A percentile compares a stretch with the other conserved stretches of the same genome.
Evolutionary conservation across 30 jellyfish, hydroid and myxozoan genomes (phyloP).

Genomic region (Pelagia noctiluca): DNA sequence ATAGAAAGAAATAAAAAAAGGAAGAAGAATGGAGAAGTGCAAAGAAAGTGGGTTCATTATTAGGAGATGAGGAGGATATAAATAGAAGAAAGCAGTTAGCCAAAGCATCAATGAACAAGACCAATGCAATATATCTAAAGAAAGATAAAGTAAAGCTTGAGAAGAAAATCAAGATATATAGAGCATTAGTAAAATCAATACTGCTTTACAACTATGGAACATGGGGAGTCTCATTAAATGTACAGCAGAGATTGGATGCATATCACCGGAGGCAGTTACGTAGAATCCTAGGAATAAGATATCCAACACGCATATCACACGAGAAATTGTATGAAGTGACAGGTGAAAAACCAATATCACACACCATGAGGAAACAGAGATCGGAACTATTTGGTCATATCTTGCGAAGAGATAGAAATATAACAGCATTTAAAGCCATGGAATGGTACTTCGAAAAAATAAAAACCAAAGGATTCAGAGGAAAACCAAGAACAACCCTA

Average conservation of each 20-base stretch:
- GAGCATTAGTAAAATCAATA: slow-evolving; percentile 47
- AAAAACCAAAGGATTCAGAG: slow-evolving; percentile 1
- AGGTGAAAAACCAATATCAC: slow-evolving; percentile 47
- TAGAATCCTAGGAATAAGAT: slow-evolving; percentile 33
- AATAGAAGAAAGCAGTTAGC: slow-evolving; percentile 35
- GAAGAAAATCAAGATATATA: slow-evolving; percentile 29
- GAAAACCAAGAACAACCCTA: slow-evolving; percentile 48
- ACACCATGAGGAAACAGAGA: slow-evolving; percentile 41
- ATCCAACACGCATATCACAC: slow-evolving; percentile 40
- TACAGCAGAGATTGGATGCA: slow-evolving; percentile 43
- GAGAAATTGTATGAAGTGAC: slow-evolving; percentile 42
- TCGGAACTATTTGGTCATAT: slow-evolving; percentile 59
- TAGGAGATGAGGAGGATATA: slow-evolving; percentile 27
- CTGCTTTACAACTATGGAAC: slow-evolving; percentile 64
- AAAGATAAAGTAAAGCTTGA: slow-evolving; percentile 30
- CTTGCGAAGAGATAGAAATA: slow-evolving; percentile 44
- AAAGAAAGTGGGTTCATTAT: slow-evolving; percentile 12
- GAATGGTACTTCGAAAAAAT: slow-evolving; percentile 28
- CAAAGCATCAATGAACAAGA: slow-evolving; percentile 28
- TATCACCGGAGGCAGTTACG: slow-evolving; percentile 41
- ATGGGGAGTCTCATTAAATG: slow-evolving; percentile 43
- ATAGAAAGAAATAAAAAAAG: neutral
- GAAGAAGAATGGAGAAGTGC: neutral
- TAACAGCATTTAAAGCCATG: slow-evolving; percentile 45
- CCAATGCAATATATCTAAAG: slow-evolving; percentile 1